phyloP scores from a whole-genome alignment of 1,140 invertebrate species.

The Paracyclopina nana region DNA sequence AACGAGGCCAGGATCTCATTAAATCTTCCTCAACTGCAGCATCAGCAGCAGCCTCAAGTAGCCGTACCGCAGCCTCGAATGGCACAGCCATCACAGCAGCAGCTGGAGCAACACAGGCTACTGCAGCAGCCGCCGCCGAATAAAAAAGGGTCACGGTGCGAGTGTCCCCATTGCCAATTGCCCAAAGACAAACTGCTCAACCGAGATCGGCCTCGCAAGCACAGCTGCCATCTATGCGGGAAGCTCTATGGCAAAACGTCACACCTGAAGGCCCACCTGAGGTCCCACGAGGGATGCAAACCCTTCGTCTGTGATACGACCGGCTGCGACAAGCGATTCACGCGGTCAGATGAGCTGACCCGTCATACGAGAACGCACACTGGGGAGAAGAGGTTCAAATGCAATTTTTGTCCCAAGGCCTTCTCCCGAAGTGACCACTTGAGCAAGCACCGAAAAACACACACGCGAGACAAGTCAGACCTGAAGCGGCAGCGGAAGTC shows the following conservation, averaged over 20 bases:
- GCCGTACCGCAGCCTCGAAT: no score
- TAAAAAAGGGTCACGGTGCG: no score
- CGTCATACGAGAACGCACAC: constrained; percentile 42
- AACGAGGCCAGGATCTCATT: no score
- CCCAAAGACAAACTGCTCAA: no score
- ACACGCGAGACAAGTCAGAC: no score
- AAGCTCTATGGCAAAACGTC: constrained; percentile 3
- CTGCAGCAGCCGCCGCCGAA: no score
- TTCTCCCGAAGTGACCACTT: constrained; percentile 42
- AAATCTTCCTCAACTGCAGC: no score
- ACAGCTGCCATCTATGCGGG: constrained; percentile 8
- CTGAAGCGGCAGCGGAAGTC: no score
- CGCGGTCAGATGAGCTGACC: constrained; percentile 43
- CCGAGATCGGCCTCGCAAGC: neutral
- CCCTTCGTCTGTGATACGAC: constrained; percentile 37
- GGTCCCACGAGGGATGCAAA: constrained; percentile 27
- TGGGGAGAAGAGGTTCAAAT: constrained; percentile 44
- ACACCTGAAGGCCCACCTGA: constrained; percentile 1
- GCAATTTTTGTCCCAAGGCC: constrained; percentile 39
- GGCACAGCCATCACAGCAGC: no score
- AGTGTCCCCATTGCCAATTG: neutral
- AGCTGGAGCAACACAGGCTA: no score
- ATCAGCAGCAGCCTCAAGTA: no score
- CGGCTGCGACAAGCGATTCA: constrained; percentile 40
- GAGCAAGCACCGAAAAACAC: constrained; percentile 7